Evolutionary conservation across 2,888 invertebrate species (phyloP).

Genomic region (Thera britannica): DNA sequence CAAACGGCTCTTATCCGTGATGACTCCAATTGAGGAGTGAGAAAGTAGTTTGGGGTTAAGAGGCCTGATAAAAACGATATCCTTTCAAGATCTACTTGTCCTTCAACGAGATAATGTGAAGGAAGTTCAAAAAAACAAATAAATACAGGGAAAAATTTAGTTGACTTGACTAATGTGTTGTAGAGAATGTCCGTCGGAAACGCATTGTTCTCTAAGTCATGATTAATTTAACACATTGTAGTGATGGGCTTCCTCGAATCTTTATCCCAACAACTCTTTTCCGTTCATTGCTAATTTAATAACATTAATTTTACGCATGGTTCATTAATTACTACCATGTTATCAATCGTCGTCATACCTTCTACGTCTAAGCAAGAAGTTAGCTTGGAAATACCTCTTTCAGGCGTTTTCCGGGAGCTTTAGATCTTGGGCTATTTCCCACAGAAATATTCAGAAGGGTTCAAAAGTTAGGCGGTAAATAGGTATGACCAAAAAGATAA

Average conservation of each 20-base stretch:
- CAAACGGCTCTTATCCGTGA: too few relatives aligned
- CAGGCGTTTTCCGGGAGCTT: too few relatives aligned
- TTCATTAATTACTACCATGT: not conserved
- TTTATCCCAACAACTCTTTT: conserved; percentile 18
- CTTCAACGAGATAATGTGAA: not conserved
- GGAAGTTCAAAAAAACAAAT: not conserved
- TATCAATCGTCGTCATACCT: too few relatives aligned
- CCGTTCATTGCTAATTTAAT: conserved; percentile 25
- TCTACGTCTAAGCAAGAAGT: too few relatives aligned
- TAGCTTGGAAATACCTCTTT: too few relatives aligned
- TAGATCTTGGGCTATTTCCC: too few relatives aligned
- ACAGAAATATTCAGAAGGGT: too few relatives aligned
- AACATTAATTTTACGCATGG: conserved; percentile 2
- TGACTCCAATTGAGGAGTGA: too few relatives aligned
- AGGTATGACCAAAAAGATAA: too few relatives aligned
- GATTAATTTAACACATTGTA: conserved; percentile 39
- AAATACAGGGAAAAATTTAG: conserved; percentile 9
- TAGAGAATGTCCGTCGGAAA: conserved; percentile 44
- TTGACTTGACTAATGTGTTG: conserved; percentile 16
- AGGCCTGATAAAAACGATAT: not conserved
- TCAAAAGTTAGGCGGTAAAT: too few relatives aligned
- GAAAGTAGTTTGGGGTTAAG: too few relatives aligned
- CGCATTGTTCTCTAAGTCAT: conserved; percentile 51
- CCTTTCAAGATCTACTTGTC: not conserved
- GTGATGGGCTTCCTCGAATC: conserved; percentile 32